phyloP scores from a whole-genome alignment of 1,140 invertebrate genomes.

The Caerostris extrusa region DNA sequence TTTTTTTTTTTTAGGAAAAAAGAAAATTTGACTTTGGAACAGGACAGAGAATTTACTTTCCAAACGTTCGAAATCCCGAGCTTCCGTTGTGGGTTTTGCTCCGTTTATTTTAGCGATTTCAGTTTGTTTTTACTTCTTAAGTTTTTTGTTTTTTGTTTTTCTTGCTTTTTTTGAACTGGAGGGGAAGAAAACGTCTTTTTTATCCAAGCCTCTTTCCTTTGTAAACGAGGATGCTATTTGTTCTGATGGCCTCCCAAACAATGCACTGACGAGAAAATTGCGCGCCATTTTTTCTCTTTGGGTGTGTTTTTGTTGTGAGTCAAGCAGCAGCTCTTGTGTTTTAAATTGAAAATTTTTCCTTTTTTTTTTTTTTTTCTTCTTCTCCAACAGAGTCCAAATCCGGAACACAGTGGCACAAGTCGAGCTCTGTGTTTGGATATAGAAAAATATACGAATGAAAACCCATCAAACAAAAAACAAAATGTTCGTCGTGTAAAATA shows the following conservation, averaged over 20 bases:
- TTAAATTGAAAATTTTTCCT: slow-evolving; percentile 65
- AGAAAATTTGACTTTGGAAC: slow-evolving; percentile 68
- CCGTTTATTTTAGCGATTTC: slow-evolving; percentile 74
- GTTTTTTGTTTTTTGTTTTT: slow-evolving; percentile 10
- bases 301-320: slow-evolving; percentile 49
- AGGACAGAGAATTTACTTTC: slow-evolving; percentile 64
- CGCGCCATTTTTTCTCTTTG: slow-evolving; percentile 47
- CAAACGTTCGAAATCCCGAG: slow-evolving; percentile 44
- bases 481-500: too few relatives aligned
- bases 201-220: slow-evolving; percentile 56
- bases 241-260: slow-evolving; percentile 60
- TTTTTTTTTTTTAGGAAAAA: neutral
- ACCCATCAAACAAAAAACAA: too few relatives aligned
- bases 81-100: slow-evolving; percentile 61
- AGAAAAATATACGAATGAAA: neutral
- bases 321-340: slow-evolving; percentile 42
- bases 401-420: neutral
- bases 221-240: slow-evolving; percentile 73
- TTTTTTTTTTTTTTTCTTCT: neutral
- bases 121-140: slow-evolving; percentile 59
- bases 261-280: slow-evolving; percentile 72
- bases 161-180: neutral
- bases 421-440: neutral
- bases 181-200: slow-evolving; percentile 8
- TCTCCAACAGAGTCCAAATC: slow-evolving; percentile 4